Evolutionary conservation across 2,113 vertebrate species (phyloP).

Genomic region (Etia nguti): DNA sequence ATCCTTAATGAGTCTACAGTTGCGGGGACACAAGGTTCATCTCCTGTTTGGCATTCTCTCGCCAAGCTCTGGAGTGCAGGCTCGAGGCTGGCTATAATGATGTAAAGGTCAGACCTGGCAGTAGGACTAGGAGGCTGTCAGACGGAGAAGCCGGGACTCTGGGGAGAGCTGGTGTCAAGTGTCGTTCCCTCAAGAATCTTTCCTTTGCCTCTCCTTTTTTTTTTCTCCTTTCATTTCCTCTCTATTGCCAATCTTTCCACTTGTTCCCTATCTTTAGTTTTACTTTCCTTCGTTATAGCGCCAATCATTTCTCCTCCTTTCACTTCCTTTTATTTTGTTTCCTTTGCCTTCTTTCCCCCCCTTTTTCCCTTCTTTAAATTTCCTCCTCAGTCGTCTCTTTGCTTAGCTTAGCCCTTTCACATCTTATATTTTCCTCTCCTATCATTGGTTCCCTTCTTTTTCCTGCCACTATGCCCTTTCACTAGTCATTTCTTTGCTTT

Average conservation of each 20-base stretch:
- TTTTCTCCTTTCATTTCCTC: not conserved
- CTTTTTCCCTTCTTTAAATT: not conserved
- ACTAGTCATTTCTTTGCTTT: not conserved
- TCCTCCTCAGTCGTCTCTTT: not conserved
- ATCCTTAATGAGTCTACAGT: not conserved
- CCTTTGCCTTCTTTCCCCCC: not conserved
- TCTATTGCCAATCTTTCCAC: not conserved
- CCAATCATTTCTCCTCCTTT: not conserved
- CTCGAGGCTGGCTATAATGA: constrained; percentile 32
- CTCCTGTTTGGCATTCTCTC: not conserved
- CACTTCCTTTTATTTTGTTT: not conserved
- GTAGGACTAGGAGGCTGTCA: constrained; percentile 19
- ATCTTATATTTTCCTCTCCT: not conserved
- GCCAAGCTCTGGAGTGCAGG: not conserved
- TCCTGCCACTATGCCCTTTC: too few relatives aligned
- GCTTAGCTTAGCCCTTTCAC: not conserved
- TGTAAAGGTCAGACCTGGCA: constrained; percentile 37
- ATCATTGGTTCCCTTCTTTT: too few relatives aligned
- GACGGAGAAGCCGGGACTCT: not conserved
- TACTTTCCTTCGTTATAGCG: not conserved
- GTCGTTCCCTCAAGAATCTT: not conserved
- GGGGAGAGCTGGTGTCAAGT: not conserved
- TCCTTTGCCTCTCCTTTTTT: not conserved
- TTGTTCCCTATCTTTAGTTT: not conserved
- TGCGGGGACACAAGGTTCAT: not conserved